Evolutionary conservation across 2,888 invertebrate genomes (phyloP).

Genomic region (Coenonympha arcania): DNA sequence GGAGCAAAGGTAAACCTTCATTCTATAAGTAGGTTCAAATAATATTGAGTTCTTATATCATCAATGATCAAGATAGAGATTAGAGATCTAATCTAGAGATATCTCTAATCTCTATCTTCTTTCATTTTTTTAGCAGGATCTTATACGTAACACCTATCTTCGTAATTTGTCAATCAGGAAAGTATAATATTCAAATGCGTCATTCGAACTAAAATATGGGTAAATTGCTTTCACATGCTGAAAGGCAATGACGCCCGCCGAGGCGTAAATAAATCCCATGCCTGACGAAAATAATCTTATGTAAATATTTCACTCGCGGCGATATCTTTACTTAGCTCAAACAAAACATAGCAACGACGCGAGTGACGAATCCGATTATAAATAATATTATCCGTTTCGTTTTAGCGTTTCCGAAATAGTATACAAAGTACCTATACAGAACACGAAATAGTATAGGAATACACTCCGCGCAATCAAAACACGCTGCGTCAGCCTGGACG

Average conservation of each 20-base stretch:
- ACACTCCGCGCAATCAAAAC: conserved; percentile 52
- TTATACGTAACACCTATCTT: conserved; percentile 12
- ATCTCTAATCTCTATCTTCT: too few species aligned
- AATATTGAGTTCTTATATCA: too few species aligned
- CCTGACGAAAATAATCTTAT: conserved; percentile 58
- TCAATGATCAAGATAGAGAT: too few species aligned
- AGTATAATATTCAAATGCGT: conserved; percentile 63
- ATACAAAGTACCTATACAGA: too few species aligned
- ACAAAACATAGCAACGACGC: conserved; percentile 55
- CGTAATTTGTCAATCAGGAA: conserved; percentile 35
- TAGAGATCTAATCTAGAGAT: background rate
- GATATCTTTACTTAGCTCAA: conserved; percentile 59
- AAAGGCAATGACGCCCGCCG: conserved; percentile 55
- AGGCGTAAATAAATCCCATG: conserved; percentile 53
- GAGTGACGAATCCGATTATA: conserved; percentile 64
- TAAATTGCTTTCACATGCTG: conserved; percentile 63
- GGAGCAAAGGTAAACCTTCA: too few species aligned
- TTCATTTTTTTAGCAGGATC: conserved; percentile 31
- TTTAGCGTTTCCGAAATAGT: conserved; percentile 49
- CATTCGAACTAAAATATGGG: conserved; percentile 53
- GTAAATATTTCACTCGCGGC: conserved; percentile 58
- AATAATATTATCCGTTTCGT: conserved; percentile 59
- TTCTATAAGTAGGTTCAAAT: too few species aligned
- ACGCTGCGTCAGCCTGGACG: conserved; percentile 43
- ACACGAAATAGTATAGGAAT: too few species aligned